Conservation (phyloP, 2,113 vertebrate species). For the Ptyas mucosa region DNA sequence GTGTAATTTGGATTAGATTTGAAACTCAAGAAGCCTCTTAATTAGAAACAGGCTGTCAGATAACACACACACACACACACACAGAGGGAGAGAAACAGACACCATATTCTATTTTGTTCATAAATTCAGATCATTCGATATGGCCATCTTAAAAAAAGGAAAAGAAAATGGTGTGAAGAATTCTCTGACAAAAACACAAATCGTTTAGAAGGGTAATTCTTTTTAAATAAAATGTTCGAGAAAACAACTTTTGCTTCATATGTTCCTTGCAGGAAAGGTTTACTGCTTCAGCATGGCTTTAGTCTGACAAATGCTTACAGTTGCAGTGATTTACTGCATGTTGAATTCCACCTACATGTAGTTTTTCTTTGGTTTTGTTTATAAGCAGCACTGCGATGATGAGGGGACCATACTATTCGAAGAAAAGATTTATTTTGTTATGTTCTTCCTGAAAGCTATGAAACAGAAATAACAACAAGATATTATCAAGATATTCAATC, state of each 20-base stretch:
- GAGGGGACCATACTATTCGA: conserved; percentile 45
- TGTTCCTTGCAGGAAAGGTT: conserved; percentile 39
- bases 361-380: conserved; percentile 41
- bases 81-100: neutral
- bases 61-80: too few relatives aligned
- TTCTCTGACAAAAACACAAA: conserved; percentile 25
- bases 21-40: neutral
- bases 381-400: conserved; percentile 51
- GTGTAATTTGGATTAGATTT: conserved; percentile 25
- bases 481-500: conserved; percentile 65
- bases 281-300: conserved; percentile 26
- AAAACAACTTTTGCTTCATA: conserved; percentile 33
- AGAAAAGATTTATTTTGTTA: conserved; percentile 54
- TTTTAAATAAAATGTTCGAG: neutral
- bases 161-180: conserved; percentile 12
- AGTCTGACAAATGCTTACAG: conserved; percentile 46
- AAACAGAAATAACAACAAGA: conserved; percentile 59
- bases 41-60: conserved; percentile 2
- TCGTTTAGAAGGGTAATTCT: conserved; percentile 26
- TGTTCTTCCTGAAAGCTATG: conserved; percentile 52
- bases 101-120: neutral
- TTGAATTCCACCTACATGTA: conserved; percentile 54
- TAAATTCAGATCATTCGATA: neutral
- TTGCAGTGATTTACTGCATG: conserved; percentile 41
- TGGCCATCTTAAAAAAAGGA: neutral